Evolutionary conservation across 2,888 invertebrate species (phyloP), one percentile per base, ranked within the genome.

Genomic region (Scaptomyza polygonia): DNA sequence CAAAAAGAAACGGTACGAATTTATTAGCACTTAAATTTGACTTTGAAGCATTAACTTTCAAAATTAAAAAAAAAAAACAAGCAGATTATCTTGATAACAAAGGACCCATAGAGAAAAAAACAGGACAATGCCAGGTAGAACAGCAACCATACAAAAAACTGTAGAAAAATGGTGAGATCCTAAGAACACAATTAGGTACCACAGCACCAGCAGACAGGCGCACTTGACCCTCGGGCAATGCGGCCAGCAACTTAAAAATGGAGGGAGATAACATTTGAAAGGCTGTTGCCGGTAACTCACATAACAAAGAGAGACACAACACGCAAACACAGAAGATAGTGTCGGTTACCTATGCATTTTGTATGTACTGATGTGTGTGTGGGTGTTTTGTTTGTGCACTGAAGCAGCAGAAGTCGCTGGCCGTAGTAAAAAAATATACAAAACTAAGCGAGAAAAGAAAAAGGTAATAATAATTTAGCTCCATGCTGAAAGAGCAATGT

Each of bases 401-500:
- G 85, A 87, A 85, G 87, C 87, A 85, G 87, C 85, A 85, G 82
- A 86, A 86, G 87, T 82, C 76, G 72, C 76, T 78, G 82, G 67
- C 71, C 82, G 64, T 55, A 21, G 79, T 78, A 67, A 78, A 77
- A 79, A 81, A 67, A 25, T 25, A 77, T 65, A 77, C 62, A 66
- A 62, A 70, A 64, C 68, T 63, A 76, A 67, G 55, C 61, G 74
- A 74, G 72, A 81, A 79, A 58, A 47, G 16, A 54, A 45, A 34
- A 27, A 48, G 68, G 40, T 53, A 70, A 74, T 70, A 79, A 83
- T 74, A 79, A 79, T 75, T 79, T 62, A 66, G 34, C 39, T 52
- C 49, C 54, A 66, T 55, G 47, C 66, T 36, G 73, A 63, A 45
- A 58, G 51, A 39, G 72, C 66, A 61, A 49, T 51, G 58, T 47